Evolutionary conservation across 2,888 invertebrate species (phyloP), one percentile per base, ranked within the genome.

Genomic region (Pollenia griseotomentosa): DNA sequence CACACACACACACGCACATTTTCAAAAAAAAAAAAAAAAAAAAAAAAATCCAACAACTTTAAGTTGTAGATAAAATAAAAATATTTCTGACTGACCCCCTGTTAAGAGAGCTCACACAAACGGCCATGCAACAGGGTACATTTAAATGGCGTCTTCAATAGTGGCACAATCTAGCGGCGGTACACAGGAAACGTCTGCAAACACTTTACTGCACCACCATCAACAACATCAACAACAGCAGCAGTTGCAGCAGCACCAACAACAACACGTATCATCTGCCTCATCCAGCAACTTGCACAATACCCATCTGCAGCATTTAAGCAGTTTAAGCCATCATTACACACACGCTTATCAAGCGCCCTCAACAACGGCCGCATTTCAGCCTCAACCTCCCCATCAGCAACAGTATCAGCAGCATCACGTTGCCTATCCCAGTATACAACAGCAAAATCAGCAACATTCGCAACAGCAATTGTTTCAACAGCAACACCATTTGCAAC

Each of bases 81-180:
- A 46, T n/a, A 66, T 53, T 77, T 70, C 81, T 53, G 63, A 57
- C 68, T 74, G 75, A 79, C 44, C 40, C 40, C 78, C 83, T 74
- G 86, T 63, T 33, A 46, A 66, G 57, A 59, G 83, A 33, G 77
- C 71, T 84, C 19, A 83, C 51, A 88, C 68, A 61, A 80, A 65
- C 90, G 92, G 93, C 92, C 93, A 93, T 93, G 92, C 91, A 88
- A 91, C 88, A 88, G 89, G 89, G 81, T 83, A 91, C 87, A 88
- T 90, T 90, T 93, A 92, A 92, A 93, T 93, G 93, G 93, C 93
- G 91, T 93, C 92, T 88, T 90, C 93, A 91, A 92, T 93, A 92
- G 93, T 93, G 91, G 92, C 93, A 90, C 92, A 93, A 90, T 91
- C 91, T 89, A 91, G 93, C 90, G 92, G 91, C 90, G 91, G 92